phyloP scores from a whole-genome alignment of 2,888 invertebrate species.

The Parnassius glacialis region DNA sequence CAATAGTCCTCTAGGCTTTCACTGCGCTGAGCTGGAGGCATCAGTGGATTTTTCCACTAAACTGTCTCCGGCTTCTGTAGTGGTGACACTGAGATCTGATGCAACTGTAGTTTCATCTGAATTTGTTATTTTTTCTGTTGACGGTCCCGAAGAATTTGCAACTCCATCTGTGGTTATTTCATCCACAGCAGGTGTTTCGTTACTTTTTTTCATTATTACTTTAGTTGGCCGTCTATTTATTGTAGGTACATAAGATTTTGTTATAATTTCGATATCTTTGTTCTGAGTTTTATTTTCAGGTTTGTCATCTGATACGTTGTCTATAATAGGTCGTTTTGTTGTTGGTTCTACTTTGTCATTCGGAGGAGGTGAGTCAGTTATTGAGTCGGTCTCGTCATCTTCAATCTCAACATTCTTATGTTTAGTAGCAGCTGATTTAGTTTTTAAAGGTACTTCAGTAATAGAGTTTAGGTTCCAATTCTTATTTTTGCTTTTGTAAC shows the following conservation, averaged over 20 bases:
- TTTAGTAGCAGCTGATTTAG: constrained; percentile 50
- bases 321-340: constrained; percentile 65
- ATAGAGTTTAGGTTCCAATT: constrained; percentile 71
- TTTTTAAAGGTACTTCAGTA: constrained; percentile 64
- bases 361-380: constrained; percentile 66
- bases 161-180: constrained; percentile 36
- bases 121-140: constrained; percentile 16
- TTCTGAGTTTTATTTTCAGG: constrained; percentile 47
- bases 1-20: constrained; percentile 38
- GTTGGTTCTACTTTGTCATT: constrained; percentile 68
- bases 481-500: constrained; percentile 72
- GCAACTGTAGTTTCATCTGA: constrained; percentile 29
- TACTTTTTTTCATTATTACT: constrained; percentile 58
- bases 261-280: constrained; percentile 71
- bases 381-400: constrained; percentile 57
- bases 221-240: constrained; percentile 65
- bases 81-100: constrained; percentile 27
- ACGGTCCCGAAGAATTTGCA: constrained; percentile 32
- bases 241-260: constrained; percentile 65
- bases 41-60: constrained; percentile 34
- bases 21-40: constrained; percentile 41
- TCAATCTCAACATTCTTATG: constrained; percentile 66
- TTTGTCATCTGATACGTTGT: constrained; percentile 61
- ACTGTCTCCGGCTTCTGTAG: constrained; percentile 32
- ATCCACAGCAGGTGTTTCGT: constrained; percentile 42